Conservation (phyloP, 2,113 vertebrate species). For the Callithrix jacchus region DNA sequence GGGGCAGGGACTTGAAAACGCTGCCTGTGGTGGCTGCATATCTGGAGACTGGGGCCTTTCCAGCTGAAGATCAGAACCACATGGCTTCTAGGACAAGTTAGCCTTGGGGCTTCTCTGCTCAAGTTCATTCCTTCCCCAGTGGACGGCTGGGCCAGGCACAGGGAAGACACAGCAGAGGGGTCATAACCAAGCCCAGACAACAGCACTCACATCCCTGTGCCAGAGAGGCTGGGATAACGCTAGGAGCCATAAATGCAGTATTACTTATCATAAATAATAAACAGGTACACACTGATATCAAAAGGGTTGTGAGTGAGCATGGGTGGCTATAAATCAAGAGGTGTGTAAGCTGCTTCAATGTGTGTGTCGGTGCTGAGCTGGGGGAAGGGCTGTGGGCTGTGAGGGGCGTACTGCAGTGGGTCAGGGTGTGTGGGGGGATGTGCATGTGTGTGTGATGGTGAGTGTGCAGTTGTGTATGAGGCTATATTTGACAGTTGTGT, state of each 20-base stretch:
- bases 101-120: background rate
- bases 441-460: background rate
- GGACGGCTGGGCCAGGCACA: fast-evolving
- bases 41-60: background rate
- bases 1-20: fast-evolving
- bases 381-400: background rate
- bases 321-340: background rate
- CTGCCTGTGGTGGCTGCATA: background rate
- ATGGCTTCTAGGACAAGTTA: background rate
- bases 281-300: background rate
- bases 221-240: background rate
- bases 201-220: background rate
- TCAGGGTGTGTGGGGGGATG: no score
- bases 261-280: conserved; percentile 27
- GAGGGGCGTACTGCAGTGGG: background rate
- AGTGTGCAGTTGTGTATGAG: background rate
- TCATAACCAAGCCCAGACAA: background rate
- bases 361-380: background rate
- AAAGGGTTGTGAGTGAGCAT: background rate
- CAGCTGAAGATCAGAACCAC: background rate
- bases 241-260: background rate
- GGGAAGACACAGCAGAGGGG: background rate
- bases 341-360: fast-evolving
- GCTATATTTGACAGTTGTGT: background rate
- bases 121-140: background rate